These are phyloP conservation scores for Scaptomyza polygonia DNA, from an alignment of 2,888 invertebrate genomes.

Conservation along the genomic window DNA sequence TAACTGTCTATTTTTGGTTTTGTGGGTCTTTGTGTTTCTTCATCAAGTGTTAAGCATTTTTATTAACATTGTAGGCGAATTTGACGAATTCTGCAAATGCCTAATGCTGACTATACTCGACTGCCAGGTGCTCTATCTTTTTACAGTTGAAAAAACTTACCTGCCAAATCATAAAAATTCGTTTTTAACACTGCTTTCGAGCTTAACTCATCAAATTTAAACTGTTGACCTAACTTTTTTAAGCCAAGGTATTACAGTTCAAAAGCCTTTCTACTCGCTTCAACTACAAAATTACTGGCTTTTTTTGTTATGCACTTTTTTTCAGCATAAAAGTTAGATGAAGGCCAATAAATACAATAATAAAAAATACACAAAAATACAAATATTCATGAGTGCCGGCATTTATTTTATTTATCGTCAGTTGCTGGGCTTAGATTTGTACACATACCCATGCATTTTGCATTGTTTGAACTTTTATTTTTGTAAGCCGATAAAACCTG, in stretches of 20 bases:
- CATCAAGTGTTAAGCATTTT: constrained; percentile 59
- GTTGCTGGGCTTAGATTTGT: constrained; percentile 4
- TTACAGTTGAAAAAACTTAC: no score
- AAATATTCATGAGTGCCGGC: background rate
- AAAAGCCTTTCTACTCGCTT: background rate
- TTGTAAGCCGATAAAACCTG: background rate
- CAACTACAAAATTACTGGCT: background rate
- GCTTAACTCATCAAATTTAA: background rate
- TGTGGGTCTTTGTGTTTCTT: constrained; percentile 37
- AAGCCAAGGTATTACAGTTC: background rate
- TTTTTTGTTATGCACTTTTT: background rate
- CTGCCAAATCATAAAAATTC: no score
- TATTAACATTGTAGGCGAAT: constrained; percentile 40
- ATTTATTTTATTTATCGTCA: constrained; percentile 6
- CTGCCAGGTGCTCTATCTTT: constrained; percentile 6
- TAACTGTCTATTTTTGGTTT: constrained; percentile 7
- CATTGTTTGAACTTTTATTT: constrained; percentile 21
- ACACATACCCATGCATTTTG: constrained; percentile 10
- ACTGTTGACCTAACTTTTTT: background rate
- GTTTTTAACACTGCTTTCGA: no score
- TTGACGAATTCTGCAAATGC: constrained; percentile 11
- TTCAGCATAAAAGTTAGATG: constrained; percentile 10
- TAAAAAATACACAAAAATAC: constrained; percentile 3
- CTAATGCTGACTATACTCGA: constrained; percentile 5
- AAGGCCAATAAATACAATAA: background rate